These are phyloP conservation scores for Patiria pectinifera DNA, from an alignment of 53 echinoderm and acorn worm genomes.

Conservation along the genomic window DNA sequence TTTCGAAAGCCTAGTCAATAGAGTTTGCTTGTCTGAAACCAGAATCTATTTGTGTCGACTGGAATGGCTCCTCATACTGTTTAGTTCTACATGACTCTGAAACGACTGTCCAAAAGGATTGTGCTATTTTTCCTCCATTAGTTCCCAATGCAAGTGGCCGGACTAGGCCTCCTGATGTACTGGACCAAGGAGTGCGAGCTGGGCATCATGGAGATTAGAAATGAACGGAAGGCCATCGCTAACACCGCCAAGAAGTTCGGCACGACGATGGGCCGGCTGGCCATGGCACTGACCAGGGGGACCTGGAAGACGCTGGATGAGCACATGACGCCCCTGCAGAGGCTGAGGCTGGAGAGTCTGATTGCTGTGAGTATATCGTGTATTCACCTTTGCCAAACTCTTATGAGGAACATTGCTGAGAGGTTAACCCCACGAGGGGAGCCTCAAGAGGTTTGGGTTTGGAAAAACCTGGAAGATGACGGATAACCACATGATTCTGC, in stretches of 20 bases:
- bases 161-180: conserved; percentile 87
- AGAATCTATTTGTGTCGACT: too few species aligned
- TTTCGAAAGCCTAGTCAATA: too few species aligned
- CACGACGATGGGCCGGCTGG: conserved; percentile 76
- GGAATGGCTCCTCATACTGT: too few species aligned
- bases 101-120: neutral
- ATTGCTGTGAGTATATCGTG: conserved; percentile 75
- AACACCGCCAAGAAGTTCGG: conserved; percentile 93
- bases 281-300: conserved; percentile 80
- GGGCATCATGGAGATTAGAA: conserved; percentile 90
- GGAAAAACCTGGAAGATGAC: too few species aligned
- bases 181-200: conserved; percentile 99
- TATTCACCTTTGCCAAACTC: neutral
- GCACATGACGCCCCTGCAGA: conserved; percentile 83
- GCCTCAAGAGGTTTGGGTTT: neutral
- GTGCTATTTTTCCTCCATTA: neutral
- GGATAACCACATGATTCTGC: too few species aligned
- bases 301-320: conserved; percentile 94
- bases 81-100: too few species aligned
- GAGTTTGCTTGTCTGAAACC: too few species aligned
- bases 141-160: conserved; percentile 96
- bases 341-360: conserved; percentile 91
- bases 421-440: neutral
- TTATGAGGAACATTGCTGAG: neutral
- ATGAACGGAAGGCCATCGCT: conserved; percentile 90